These are phyloP conservation scores for Tribolium freemani DNA, from an alignment of 2,888 invertebrate genomes.

Conservation along the genomic window DNA sequence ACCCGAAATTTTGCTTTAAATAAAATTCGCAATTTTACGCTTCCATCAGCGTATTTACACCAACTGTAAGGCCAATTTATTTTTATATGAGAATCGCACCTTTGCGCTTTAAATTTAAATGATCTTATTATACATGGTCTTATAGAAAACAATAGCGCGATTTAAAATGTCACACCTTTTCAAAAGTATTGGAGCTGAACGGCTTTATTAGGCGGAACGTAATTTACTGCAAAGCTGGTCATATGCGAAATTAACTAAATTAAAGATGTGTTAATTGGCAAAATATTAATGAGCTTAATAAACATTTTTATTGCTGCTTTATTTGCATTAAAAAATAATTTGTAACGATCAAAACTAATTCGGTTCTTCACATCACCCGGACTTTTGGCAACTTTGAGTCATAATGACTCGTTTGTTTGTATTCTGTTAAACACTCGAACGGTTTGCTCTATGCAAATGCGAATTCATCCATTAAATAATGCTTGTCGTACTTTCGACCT, in stretches of 20 bases:
- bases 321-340: not conserved
- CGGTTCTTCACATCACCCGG: too few relatives aligned
- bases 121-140: not conserved
- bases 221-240: not conserved
- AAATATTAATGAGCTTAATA: not conserved
- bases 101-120: not conserved
- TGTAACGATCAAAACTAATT: not conserved
- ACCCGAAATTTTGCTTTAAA: not conserved
- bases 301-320: not conserved
- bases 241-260: not conserved
- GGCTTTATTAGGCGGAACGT: not conserved
- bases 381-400: too few relatives aligned
- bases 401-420: too few relatives aligned
- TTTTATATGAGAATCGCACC: not conserved
- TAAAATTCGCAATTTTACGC: not conserved
- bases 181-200: not conserved
- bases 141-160: not conserved
- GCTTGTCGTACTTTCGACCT: not conserved
- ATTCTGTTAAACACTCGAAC: not conserved
- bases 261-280: not conserved
- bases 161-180: not conserved
- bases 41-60: not conserved
- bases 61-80: not conserved
- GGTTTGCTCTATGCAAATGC: not conserved
- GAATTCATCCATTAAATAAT: not conserved